A percentile compares a stretch with the other conserved stretches of the same genome.
Evolutionary conservation across 1,140 invertebrate genomes (phyloP).

Genomic region (Drosophila virilis): DNA sequence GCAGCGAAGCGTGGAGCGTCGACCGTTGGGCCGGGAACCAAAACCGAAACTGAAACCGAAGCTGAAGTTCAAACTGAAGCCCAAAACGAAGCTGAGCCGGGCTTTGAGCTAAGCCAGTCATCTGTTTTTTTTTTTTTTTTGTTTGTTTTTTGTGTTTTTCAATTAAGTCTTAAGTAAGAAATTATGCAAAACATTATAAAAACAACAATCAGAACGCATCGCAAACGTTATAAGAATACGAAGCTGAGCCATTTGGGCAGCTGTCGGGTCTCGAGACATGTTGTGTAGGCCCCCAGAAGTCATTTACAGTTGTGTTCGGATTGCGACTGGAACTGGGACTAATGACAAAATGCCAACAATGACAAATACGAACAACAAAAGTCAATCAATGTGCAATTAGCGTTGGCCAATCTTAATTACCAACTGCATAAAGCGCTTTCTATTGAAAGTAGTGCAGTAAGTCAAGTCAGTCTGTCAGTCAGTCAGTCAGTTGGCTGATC

Average conservation of each 20-base stretch:
- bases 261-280: slow-evolving; percentile 6
- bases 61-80: slow-evolving; percentile 1
- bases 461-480: slow-evolving; percentile 52
- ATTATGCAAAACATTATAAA: slow-evolving; percentile 80
- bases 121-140: slow-evolving; percentile 9
- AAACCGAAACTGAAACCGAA: slow-evolving; percentile 27
- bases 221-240: slow-evolving; percentile 51
- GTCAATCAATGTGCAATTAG: slow-evolving; percentile 79
- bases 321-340: slow-evolving; percentile 13
- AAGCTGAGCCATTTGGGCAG: slow-evolving; percentile 23
- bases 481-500: slow-evolving; percentile 11
- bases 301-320: slow-evolving; percentile 44
- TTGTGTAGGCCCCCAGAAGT: slow-evolving; percentile 18
- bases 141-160: slow-evolving; percentile 60
- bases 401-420: slow-evolving; percentile 60
- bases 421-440: slow-evolving; percentile 50
- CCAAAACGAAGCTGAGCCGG: slow-evolving; percentile 37
- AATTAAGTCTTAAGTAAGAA: slow-evolving; percentile 84
- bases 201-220: slow-evolving; percentile 34
- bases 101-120: slow-evolving; percentile 51
- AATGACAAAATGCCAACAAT: slow-evolving; percentile 46
- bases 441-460: slow-evolving; percentile 74
- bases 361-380: slow-evolving; percentile 54
- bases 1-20: slow-evolving; percentile 72
- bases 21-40: slow-evolving; percentile 39